Base-by-base conservation (phyloP, 53 echinoderm and acorn worm genomes). In the Henricia sp. region DNA sequence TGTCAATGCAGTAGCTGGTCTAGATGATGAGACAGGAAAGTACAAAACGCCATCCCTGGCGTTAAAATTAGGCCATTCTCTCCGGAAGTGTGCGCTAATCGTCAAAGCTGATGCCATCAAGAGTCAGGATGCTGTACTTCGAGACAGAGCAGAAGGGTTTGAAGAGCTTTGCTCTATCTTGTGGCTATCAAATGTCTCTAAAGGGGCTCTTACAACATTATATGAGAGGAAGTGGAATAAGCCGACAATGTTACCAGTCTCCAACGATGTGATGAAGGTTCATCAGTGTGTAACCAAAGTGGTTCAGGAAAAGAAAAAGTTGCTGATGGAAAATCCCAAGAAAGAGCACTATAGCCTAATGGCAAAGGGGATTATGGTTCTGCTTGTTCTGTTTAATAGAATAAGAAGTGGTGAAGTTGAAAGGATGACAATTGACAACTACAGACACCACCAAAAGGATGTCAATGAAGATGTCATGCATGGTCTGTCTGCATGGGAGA, bases 41-140 rank as follows among this genome's bases (percentile, higher is more conserved):
- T 82, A 82, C 59, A 67, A 35, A 27, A 65, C 70, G 13, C 87
- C 83, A 33, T 83, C 83, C 17, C 76, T 87, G 28, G 91, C 87
- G 23, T 29, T 83, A 13, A 83, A 87, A 52, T 64, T 91, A 26
- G 91, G 91, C 3, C 86, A 82, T 53, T 73, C 82, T 26, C 28
- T 91, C 51, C 62, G 57, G 51, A 69, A 58, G 34, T 87, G 87
- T 86, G 87, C 74, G 55, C 46, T 59, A 36, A 91, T 91, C 66
- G 69, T 82, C 6, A 82, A 72, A 42, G 50, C 60, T 21, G 66
- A 76, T 28, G 76, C 51, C 74, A 59, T 48, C 14, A 50, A 72
- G 33, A 32, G 17, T 19, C 20, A 50, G 21, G 36, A 72, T 21
- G 32, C 3, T 16, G 30, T 21, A 6, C 51, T 71, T 2, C 72